Evolutionary conservation across 2,797 vertebrate genomes (phyloP), one percentile per base, ranked within the genome.

Genomic region (Psittacula echo): DNA sequence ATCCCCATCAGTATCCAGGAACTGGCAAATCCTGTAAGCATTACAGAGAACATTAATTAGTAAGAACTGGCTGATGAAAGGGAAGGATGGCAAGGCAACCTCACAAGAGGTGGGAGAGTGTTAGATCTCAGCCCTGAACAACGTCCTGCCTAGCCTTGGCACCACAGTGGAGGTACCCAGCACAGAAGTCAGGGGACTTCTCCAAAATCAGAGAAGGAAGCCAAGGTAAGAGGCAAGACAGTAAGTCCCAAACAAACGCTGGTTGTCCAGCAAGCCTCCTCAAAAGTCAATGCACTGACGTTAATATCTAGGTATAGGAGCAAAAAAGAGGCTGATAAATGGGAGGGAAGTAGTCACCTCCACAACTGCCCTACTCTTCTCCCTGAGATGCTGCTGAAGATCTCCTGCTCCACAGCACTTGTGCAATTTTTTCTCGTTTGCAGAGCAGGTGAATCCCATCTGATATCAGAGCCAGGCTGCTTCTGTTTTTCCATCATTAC

Each of bases 81-180:
- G 67, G 45, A 87, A 74, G 48, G 61, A 85, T 74, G 42, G 45
- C 56, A 65, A 62, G 34, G 23, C 45, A 78, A 61, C 29, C 58
- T 91, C 0, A 0, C 0, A 0, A 87, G 61, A 87, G 72, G 21
- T 2, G 1, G 32, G 3, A 16, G 14, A 41, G 27, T 58, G 19
- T 39, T n/a, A 74, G 61, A 67, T 27, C 47, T n/a, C 39, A 44
- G 44, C 41, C 45, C 58, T 27, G 42, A 83, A 56, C 34, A 47
- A 47, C 19, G 16, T 85, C 50, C 62, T 79, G 50, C 75, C 65
- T 26, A 41, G 37, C 34, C 39, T 27, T 20, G 39, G 37, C 78
- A 84, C 37, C 30, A 32, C 7, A 58, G n/a, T 3, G 4, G 71
- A 48, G 56, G 8, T 7, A 70, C 1, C 0, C 5, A 2, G 45